Evolutionary conservation across 1,140 invertebrate genomes (phyloP).

Genomic region (Ceratosolen solmsi): DNA sequence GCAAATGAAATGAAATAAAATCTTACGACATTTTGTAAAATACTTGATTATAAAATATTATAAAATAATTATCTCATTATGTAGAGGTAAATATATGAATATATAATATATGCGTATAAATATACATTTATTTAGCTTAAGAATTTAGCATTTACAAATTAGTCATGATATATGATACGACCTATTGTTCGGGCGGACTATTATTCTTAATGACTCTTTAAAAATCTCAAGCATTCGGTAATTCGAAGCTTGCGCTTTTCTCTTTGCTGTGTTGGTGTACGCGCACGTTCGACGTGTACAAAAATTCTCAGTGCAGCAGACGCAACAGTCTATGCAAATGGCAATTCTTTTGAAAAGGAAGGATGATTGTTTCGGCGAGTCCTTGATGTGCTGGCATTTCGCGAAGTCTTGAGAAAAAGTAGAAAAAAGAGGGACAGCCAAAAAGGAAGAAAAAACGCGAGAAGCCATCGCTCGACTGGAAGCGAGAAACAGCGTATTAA

Average conservation of each 20-base stretch:
- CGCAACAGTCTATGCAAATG: slow-evolving; percentile 2
- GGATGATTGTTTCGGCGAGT: slow-evolving; percentile 55
- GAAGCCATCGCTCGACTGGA: slow-evolving; percentile 24
- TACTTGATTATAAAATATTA: too few relatives aligned
- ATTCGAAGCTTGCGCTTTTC: slow-evolving; percentile 43
- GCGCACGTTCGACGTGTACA: neutral
- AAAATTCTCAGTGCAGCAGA: slow-evolving; percentile 31
- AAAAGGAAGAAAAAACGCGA: slow-evolving; percentile 35
- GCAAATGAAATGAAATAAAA: too few relatives aligned
- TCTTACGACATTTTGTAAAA: too few relatives aligned
- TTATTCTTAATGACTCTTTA: slow-evolving; percentile 37
- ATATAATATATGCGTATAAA: too few relatives aligned
- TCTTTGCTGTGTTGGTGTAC: slow-evolving; percentile 30
- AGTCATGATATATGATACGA: slow-evolving; percentile 14
- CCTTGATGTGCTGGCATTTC: slow-evolving; percentile 44
- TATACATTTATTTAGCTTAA: neutral
- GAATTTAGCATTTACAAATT: slow-evolving; percentile 34
- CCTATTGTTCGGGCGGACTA: slow-evolving; percentile 32
- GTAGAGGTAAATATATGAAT: too few relatives aligned
- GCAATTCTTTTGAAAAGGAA: slow-evolving; percentile 49
- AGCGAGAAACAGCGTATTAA: slow-evolving; percentile 29
- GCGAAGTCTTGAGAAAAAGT: slow-evolving; percentile 32
- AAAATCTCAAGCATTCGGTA: slow-evolving; percentile 43
- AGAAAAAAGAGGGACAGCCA: neutral
- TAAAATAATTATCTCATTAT: too few relatives aligned